Percentiles rank a stretch among this genome's conserved stretches.
Conservation (phyloP, 2,888 invertebrate species). For the Sarcophaga variegata region DNA sequence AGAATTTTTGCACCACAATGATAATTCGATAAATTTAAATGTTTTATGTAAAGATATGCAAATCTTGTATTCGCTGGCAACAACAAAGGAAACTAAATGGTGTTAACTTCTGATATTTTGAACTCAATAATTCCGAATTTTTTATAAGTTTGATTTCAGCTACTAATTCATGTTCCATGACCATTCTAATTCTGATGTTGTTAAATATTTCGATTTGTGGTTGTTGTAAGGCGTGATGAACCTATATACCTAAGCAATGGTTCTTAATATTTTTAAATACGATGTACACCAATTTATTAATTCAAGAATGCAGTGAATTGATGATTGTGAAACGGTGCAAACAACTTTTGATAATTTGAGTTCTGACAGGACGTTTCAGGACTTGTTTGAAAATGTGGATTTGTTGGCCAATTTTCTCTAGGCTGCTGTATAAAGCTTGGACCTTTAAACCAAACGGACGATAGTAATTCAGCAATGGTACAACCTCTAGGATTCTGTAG, state of each 20-base stretch:
- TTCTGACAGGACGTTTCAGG: neutral
- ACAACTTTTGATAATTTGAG: neutral
- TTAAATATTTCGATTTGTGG: neutral
- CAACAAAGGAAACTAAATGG: conserved; percentile 27
- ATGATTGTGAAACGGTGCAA: neutral
- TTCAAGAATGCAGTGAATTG: neutral
- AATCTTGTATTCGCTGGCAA: conserved; percentile 21
- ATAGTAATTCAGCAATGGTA: conserved; percentile 1
- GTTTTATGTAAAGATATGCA: neutral
- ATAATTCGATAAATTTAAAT: conserved; percentile 20
- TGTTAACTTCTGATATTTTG: conserved; percentile 8
- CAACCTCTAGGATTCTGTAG: conserved; percentile 33
- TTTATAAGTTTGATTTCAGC: neutral
- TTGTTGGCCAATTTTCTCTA: neutral
- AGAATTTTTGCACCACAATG: conserved; percentile 44
- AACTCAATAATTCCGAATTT: conserved; percentile 16
- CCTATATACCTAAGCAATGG: conserved; percentile 6
- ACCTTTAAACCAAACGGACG: conserved; percentile 27
- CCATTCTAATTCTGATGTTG: conserved; percentile 6
- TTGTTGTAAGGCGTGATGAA: neutral
- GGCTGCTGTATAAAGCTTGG: neutral
- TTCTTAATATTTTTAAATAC: conserved; percentile 21
- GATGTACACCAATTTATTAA: conserved; percentile 22
- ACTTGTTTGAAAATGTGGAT: conserved; percentile 21
- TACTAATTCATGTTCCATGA: neutral